phyloP scores from a whole-genome alignment of 2,113 vertebrate genomes.

The Passer domesticus region DNA sequence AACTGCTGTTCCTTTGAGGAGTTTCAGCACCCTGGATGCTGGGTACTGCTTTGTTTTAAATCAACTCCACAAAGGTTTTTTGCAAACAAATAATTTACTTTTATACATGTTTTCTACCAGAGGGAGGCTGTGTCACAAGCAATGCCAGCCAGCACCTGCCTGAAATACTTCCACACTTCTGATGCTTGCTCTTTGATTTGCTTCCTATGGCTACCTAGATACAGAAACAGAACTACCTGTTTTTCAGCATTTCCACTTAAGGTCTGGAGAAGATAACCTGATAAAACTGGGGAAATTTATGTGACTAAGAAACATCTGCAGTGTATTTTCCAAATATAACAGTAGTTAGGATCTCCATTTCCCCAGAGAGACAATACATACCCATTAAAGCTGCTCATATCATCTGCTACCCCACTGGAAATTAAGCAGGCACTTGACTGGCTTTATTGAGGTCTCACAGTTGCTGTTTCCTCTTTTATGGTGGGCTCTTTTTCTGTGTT shows the following conservation, averaged over 20 bases:
- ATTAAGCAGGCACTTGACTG: not conserved
- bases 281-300: not conserved
- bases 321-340: not conserved
- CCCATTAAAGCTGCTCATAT: not conserved
- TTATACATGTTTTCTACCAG: not conserved
- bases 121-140: not conserved
- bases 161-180: not conserved
- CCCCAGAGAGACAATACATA: not conserved
- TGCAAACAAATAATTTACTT: not conserved
- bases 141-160: not conserved
- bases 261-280: not conserved
- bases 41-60: not conserved
- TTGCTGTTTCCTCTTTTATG: not conserved
- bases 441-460: not conserved
- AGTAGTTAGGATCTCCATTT: not conserved
- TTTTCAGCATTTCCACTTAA: not conserved
- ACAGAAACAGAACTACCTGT: not conserved
- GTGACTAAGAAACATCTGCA: not conserved
- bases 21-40: not conserved
- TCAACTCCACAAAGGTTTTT: not conserved
- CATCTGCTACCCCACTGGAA: not conserved
- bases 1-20: not conserved
- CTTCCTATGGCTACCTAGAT: not conserved
- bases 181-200: not conserved
- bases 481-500: not conserved